phyloP scores from a whole-genome alignment of 1,140 invertebrate species.

The Lordiphosa stackelbergi region DNA sequence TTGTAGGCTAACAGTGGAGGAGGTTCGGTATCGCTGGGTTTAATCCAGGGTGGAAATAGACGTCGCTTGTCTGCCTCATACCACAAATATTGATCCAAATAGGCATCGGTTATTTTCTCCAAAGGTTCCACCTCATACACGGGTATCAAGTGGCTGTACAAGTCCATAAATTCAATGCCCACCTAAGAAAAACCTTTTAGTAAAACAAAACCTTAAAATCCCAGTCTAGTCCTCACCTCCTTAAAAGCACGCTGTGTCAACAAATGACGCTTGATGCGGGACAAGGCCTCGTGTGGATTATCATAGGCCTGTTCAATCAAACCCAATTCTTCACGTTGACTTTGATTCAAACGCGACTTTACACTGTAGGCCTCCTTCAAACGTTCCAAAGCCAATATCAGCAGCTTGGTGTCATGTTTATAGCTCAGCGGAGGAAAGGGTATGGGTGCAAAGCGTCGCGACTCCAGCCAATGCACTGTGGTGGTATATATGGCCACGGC shows the following conservation, averaged over 20 bases:
- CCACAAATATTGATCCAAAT: slow-evolving; percentile 99
- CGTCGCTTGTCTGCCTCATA: slow-evolving; percentile 99
- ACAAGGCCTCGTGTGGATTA: slow-evolving; percentile 99
- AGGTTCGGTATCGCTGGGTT: slow-evolving; percentile 98
- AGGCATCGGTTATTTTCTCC: slow-evolving; percentile 99
- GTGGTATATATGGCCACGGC: slow-evolving; percentile 99
- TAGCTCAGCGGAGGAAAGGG: slow-evolving; percentile 99
- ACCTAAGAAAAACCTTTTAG: slow-evolving; percentile 79
- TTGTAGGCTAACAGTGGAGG: slow-evolving; percentile 98
- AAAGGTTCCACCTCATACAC: slow-evolving; percentile 99
- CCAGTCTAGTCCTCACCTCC: too few species aligned
- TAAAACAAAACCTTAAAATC: too few species aligned
- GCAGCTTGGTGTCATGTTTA: slow-evolving; percentile 99
- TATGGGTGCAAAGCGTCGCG: slow-evolving; percentile 97
- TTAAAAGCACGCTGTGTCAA: slow-evolving; percentile 98
- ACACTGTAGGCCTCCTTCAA: slow-evolving; percentile 99
- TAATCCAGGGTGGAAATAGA: slow-evolving; percentile 99
- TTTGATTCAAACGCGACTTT: slow-evolving; percentile 98
- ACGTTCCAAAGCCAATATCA: slow-evolving; percentile 97
- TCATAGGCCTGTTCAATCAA: slow-evolving; percentile 99
- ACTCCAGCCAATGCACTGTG: slow-evolving; percentile 99
- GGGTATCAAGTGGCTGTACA: slow-evolving; percentile 98
- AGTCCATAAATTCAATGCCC: slow-evolving; percentile 99
- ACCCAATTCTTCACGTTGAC: slow-evolving; percentile 98
- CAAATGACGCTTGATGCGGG: slow-evolving; percentile 99